Evolutionary conservation across 2,888 invertebrate species (phyloP), one percentile per base, ranked within the genome.

Genomic region (Coenonympha glycerion): DNA sequence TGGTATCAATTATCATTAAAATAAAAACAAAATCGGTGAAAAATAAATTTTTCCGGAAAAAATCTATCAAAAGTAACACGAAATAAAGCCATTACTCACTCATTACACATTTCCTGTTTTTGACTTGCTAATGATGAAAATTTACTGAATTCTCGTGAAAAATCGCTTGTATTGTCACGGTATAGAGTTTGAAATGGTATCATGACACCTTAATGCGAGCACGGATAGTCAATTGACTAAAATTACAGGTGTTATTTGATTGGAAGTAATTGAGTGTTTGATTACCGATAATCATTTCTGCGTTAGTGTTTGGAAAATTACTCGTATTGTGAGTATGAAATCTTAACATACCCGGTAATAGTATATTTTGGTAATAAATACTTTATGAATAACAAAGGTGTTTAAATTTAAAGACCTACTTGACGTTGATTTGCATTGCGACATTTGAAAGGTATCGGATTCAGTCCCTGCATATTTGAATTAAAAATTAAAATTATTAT

Each of bases 241-340:
- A 39, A 39, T 39, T 39, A 39, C 24, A 24, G 39, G 39, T 39
- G 39, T 39, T 39, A 39, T 24, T 39, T 37, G 13, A 37, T 37
- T 39, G 39, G 13, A 24, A 24, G 39, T 39, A 24, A 24, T 24
- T 16, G 39, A 24, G 24, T 24, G 39, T 9, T 24, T 24, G 24
- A 24, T 24, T 39, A 24, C 11, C 4, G 9, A 24, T 39, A 15
- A 39, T 39, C 24, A 39, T 39, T 39, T 24, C 13, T 15, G 39
- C 24, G 24, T 39, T 39, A 39, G 39, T 24, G 21, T 15, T 24
- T 24, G 22, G 37, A 22, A 11, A 9, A 24, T 24, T 24, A n/a
- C n/a, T n/a, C n/a, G n/a, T n/a, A n/a, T n/a, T n/a, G n/a, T n/a
- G n/a, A n/a, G n/a, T n/a, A n/a, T n/a, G 24, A 6, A 24, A 24